These are phyloP conservation scores for Catharus minimus DNA, from an alignment of 2,113 vertebrate genomes.

Conservation along the genomic window DNA sequence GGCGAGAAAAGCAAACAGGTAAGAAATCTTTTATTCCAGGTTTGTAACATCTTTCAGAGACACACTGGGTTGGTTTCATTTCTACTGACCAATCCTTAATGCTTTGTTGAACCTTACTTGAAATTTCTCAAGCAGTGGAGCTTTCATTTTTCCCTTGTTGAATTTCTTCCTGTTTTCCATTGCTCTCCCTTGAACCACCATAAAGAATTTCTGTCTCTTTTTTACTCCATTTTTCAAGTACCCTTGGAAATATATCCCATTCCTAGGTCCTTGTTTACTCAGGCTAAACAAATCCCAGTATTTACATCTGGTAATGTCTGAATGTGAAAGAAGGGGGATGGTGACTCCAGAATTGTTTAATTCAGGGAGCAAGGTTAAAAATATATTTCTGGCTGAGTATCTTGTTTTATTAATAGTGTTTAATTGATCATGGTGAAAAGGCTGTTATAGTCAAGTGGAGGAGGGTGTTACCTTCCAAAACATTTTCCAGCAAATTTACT, in stretches of 20 bases:
- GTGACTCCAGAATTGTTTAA: neutral
- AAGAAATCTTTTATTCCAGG: neutral
- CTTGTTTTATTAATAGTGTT: constrained; percentile 30
- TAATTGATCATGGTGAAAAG: constrained; percentile 62
- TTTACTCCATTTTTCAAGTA: neutral
- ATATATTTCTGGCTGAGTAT: constrained; percentile 38
- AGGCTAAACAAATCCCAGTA: neutral
- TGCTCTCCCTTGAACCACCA: neutral
- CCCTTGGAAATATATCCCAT: neutral
- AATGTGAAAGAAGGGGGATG: neutral
- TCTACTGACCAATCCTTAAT: neutral
- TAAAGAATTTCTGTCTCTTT: neutral
- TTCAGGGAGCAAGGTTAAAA: constrained; percentile 41
- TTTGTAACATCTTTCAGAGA: neutral
- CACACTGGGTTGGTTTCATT: neutral
- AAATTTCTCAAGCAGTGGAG: neutral
- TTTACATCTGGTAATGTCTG: neutral
- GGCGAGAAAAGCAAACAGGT: neutral
- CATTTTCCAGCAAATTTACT: constrained; percentile 65
- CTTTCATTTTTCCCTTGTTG: neutral
- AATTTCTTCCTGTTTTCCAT: neutral
- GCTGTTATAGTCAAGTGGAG: constrained; percentile 49
- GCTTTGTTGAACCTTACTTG: neutral
- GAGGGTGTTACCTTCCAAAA: constrained; percentile 51
- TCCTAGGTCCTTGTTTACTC: neutral